Conservation (phyloP, 2,888 invertebrate species). For the Labia minor region DNA sequence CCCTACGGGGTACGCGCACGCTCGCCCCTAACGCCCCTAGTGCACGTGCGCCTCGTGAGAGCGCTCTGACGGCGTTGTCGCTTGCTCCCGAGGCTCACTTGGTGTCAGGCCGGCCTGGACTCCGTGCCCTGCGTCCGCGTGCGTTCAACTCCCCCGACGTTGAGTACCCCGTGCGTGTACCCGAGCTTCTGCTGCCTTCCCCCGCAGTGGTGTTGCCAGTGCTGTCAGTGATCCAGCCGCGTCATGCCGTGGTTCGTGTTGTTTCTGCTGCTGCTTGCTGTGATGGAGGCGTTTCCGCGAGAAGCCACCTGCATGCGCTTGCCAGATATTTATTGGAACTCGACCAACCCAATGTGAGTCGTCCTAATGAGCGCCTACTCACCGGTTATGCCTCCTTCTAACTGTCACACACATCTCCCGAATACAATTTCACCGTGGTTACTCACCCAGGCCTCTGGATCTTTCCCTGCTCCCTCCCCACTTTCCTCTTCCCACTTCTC, state of each 20-base stretch:
- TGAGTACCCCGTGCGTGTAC: too few species aligned
- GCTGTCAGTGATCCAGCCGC: conserved; percentile 21
- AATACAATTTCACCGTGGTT: neutral
- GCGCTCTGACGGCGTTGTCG: neutral
- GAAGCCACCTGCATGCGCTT: conserved; percentile 41
- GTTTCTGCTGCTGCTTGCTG: conserved; percentile 41
- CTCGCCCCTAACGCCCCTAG: neutral
- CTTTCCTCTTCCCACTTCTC: conserved; percentile 15
- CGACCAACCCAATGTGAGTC: conserved; percentile 47
- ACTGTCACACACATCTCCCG: neutral
- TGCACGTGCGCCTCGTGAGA: neutral
- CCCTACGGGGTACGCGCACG: neutral
- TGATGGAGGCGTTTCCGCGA: conserved; percentile 42
- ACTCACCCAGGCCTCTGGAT: neutral
- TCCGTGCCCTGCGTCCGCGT: neutral
- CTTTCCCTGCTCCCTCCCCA: neutral
- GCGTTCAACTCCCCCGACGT: neutral
- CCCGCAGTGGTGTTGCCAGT: neutral
- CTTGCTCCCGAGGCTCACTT: neutral
- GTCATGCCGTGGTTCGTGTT: conserved; percentile 43
- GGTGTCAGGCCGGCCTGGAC: neutral
- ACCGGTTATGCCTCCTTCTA: neutral
- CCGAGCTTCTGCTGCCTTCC: neutral
- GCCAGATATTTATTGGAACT: conserved; percentile 46
- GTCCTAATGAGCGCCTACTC: conserved; percentile 26